Evolutionary conservation across 2,113 vertebrate genomes (phyloP).

Genomic region (Cololabis saira): DNA sequence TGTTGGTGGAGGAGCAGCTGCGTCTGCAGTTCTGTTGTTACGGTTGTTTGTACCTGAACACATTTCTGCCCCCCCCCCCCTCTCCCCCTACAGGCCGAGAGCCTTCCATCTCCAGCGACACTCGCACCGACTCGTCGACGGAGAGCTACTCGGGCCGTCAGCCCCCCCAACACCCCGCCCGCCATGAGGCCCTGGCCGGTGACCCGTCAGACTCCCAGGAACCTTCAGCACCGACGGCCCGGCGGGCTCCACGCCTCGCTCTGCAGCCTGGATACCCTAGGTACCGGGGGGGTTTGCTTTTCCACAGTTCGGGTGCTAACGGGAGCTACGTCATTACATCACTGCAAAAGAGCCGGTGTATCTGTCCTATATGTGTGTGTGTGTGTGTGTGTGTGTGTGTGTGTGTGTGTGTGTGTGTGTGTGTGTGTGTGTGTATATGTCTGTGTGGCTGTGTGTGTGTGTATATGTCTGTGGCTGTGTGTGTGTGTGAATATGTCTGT

Average conservation of each 20-base stretch:
- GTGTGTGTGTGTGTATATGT: too few species aligned
- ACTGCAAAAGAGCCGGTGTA: too few species aligned
- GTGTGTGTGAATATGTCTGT: too few species aligned
- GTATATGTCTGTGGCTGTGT: too few species aligned
- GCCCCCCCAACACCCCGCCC: conserved; percentile 79
- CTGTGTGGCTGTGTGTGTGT: too few species aligned
- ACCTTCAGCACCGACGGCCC: conserved; percentile 85
- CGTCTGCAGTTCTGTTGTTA: not conserved
- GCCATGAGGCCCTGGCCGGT: conserved; percentile 92
- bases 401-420: too few species aligned
- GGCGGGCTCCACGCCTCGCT: conserved; percentile 85
- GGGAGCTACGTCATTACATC: too few species aligned
- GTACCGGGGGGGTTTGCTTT: too few species aligned
- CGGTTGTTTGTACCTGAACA: not conserved
- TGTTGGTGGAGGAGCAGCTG: conserved; percentile 15
- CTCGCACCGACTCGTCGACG: conserved; percentile 95
- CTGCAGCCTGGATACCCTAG: conserved; percentile 89
- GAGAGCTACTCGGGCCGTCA: conserved; percentile 90
- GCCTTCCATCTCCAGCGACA: conserved; percentile 96
- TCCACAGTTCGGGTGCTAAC: too few species aligned
- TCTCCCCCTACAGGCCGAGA: conserved; percentile 85
- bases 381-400: too few species aligned
- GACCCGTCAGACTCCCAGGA: conserved; percentile 96
- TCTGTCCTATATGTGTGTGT: too few species aligned
- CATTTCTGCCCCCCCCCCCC: not conserved